Conservation (phyloP, 2,888 invertebrate species). For the Lordiphosa andalusiaca region DNA sequence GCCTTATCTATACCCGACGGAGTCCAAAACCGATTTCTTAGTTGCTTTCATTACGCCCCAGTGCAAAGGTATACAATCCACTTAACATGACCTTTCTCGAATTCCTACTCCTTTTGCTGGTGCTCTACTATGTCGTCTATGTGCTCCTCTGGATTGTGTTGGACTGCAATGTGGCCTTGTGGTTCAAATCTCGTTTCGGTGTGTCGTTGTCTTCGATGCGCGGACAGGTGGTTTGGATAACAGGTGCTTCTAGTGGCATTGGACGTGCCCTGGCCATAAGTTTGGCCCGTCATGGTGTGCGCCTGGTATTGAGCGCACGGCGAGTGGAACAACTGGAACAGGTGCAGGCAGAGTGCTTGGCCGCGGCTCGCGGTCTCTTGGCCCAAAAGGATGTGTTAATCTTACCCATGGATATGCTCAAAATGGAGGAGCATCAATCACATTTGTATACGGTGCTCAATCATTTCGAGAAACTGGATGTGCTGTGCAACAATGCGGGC, state of each 20-base stretch:
- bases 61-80: conserved; percentile 24
- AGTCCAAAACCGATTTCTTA: conserved; percentile 15
- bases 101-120: conserved; percentile 65
- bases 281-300: conserved; percentile 85
- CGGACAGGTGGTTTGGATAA: conserved; percentile 90
- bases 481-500: conserved; percentile 91
- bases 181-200: conserved; percentile 84
- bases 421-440: conserved; percentile 83
- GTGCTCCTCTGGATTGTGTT: conserved; percentile 81
- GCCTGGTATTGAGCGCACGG: conserved; percentile 86
- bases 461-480: conserved; percentile 87
- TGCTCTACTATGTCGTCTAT: conserved; percentile 82
- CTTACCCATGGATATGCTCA: conserved; percentile 85
- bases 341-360: conserved; percentile 85
- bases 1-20: conserved; percentile 20
- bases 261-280: conserved; percentile 87
- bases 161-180: conserved; percentile 84
- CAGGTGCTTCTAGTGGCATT: conserved; percentile 92
- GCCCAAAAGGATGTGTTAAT: conserved; percentile 84
- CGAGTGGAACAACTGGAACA: conserved; percentile 83
- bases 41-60: conserved; percentile 13
- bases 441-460: conserved; percentile 84
- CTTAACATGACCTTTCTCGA: conserved; percentile 75
- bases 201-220: conserved; percentile 82
- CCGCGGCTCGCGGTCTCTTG: conserved; percentile 78